A percentile compares a stretch with the other conserved stretches of the same genome.
These are phyloP conservation scores for Rhinolophus sinicus DNA, from an alignment of 2,113 vertebrate genomes.

Conservation along the genomic window DNA sequence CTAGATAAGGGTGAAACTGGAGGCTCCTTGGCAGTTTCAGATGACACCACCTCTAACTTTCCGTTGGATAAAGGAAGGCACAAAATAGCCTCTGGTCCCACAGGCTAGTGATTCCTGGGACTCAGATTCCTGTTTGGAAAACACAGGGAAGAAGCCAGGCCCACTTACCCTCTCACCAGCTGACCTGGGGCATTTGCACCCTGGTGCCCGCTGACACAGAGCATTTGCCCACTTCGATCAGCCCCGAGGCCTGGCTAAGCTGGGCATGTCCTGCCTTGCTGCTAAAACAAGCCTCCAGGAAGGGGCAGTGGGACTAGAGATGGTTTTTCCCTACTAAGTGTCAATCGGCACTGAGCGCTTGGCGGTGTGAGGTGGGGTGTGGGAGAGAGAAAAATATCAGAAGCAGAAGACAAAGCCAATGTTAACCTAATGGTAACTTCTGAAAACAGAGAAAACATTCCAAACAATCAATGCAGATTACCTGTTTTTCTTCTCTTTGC, in stretches of 20 bases:
- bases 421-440: not conserved
- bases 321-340: not conserved
- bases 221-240: conserved; percentile 33
- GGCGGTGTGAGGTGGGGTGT: not conserved
- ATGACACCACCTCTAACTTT: conserved; percentile 71
- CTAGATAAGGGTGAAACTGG: conserved; percentile 67
- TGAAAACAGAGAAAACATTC: conserved; percentile 16
- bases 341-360: not conserved
- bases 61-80: conserved; percentile 66
- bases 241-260: conserved; percentile 35
- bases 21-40: conserved; percentile 67
- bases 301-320: not conserved
- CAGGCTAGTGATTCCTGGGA: conserved; percentile 47
- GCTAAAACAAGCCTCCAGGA: conserved; percentile 43
- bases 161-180: conserved; percentile 52
- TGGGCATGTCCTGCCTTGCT: not conserved
- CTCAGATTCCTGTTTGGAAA: conserved; percentile 70
- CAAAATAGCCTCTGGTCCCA: conserved; percentile 54
- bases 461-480: not conserved
- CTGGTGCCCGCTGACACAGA: conserved; percentile 50
- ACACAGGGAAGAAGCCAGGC: conserved; percentile 65
- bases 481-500: not conserved
- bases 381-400: not conserved
- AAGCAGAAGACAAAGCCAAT: not conserved
- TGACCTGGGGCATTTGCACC: conserved; percentile 12